Evolutionary conservation across 2,888 invertebrate genomes (phyloP).

Genomic region (Chirona hameri): DNA sequence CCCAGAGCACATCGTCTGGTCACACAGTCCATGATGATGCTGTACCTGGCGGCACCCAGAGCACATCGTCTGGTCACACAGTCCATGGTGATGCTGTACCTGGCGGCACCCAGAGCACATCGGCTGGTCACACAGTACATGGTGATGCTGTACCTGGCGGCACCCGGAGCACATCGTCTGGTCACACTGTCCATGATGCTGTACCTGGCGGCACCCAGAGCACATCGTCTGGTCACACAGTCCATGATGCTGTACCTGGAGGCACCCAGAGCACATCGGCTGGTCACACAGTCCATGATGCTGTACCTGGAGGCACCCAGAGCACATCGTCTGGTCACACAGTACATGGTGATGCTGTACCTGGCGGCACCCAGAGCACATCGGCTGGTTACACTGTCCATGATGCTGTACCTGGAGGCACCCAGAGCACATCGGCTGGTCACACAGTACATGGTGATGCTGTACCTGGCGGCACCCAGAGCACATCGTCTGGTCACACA

Average conservation of each 20-base stretch:
- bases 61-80: not conserved
- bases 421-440: not conserved
- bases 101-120: slow-evolving; percentile 44
- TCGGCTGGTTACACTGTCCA: slow-evolving; percentile 55
- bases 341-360: slow-evolving; percentile 62
- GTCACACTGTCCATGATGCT: slow-evolving; percentile 62
- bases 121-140: too few species aligned
- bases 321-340: not conserved
- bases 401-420: slow-evolving; percentile 59
- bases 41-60: slow-evolving; percentile 55
- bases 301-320: slow-evolving; percentile 57
- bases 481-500: not conserved
- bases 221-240: too few species aligned
- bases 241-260: slow-evolving; percentile 64
- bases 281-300: slow-evolving; percentile 58
- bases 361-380: slow-evolving; percentile 48
- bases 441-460: too few species aligned
- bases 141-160: slow-evolving; percentile 60
- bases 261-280: slow-evolving; percentile 25
- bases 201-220: slow-evolving; percentile 54
- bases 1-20: not conserved
- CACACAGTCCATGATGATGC: too few species aligned
- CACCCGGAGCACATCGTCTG: not conserved
- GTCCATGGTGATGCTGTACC: slow-evolving; percentile 64
- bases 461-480: slow-evolving; percentile 55